Evolutionary conservation across 1,140 invertebrate species (phyloP), one percentile per base, ranked within the genome.

Genomic region (Anoplophora glabripennis): DNA sequence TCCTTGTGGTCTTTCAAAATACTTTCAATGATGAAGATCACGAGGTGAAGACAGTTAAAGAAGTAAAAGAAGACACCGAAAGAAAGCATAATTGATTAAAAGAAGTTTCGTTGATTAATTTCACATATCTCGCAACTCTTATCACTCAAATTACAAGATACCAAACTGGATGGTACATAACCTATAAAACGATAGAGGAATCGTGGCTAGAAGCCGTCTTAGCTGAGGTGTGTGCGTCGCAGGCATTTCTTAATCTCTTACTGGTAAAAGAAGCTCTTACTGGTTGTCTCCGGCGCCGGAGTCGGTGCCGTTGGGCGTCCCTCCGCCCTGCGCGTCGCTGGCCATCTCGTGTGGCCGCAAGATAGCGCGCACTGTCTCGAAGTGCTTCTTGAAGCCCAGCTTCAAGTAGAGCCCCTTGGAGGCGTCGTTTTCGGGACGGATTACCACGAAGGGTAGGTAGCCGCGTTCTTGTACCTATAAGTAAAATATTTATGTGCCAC

Each of bases 341-440:
- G 62, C 53, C 56, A 65, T 66, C 33, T 63, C 64, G 49, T 71
- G 62, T 3, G 89, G 89, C 66, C 81, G 81, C 71, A 91, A 82
- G 48, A 87, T 85, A 70, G 88, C 88, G 52, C 89, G 82, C 38
- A 88, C 86, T 59, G 86, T 90, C 74, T 87, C 82, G 69, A 88
- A 91, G 66, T 84, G 81, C 75, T 83, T 89, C 67, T 83, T 83
- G 77, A 90, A 92, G 59, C 89, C 88, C 67, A 92, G 80, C 72
- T 91, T 91, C 42, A 80, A 84, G 75, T 91, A 92, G 18, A 92
- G 79, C 67, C 84, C 86, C 66, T 87, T 84, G 62, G 89, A 91
- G 40, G 89, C 88, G 74, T 90, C 86, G 73, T 92, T 92, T 73
- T 90, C 88, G 52, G 89, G 89, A 77, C 89, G 85, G 79, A 92